phyloP scores from a whole-genome alignment of 1,140 invertebrate species.

The Bombus breviceps region DNA sequence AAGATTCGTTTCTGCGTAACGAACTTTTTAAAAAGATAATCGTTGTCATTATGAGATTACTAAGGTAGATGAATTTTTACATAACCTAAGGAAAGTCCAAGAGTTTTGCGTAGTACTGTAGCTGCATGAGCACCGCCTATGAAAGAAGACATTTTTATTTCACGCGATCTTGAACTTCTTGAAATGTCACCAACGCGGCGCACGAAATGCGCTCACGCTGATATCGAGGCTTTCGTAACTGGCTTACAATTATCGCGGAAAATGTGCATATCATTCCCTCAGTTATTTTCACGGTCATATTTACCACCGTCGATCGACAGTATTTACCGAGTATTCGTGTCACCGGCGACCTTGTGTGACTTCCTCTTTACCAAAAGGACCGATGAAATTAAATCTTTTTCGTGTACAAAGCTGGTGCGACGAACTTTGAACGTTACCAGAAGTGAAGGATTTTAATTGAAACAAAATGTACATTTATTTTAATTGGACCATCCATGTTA shows the following conservation, averaged over 20 bases:
- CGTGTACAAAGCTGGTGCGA: background rate
- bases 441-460: no score
- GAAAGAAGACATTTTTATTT: background rate
- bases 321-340: background rate
- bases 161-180: slow-evolving; percentile 29
- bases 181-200: slow-evolving; percentile 17
- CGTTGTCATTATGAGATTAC: no score
- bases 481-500: no score
- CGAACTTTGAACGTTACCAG: background rate
- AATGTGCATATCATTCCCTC: background rate
- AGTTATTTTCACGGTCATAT: background rate
- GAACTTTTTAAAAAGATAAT: no score
- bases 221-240: slow-evolving; percentile 3
- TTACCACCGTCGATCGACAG: background rate
- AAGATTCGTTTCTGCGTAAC: no score
- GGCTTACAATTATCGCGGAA: background rate
- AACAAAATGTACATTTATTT: no score
- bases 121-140: no score
- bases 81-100: background rate
- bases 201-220: background rate
- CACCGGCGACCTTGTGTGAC: background rate
- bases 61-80: no score
- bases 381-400: background rate
- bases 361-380: background rate
- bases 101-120: background rate